These are phyloP conservation scores for Nyctereutes procyonoides DNA, from an alignment of 2,113 vertebrate species.

Conservation along the genomic window DNA sequence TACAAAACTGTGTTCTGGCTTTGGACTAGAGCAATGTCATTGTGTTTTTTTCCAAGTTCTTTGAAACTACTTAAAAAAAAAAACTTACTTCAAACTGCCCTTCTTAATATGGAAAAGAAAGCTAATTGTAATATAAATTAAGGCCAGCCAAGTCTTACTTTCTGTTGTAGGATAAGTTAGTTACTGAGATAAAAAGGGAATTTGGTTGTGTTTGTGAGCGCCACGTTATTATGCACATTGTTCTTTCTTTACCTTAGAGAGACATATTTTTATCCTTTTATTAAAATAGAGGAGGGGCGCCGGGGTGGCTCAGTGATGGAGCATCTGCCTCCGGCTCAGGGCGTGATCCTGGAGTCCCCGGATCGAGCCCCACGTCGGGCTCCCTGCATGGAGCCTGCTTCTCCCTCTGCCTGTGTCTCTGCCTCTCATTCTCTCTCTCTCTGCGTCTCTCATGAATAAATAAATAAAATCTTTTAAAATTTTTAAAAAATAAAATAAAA, in stretches of 20 bases:
- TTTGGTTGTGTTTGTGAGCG: neutral
- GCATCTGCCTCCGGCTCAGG: too few species aligned
- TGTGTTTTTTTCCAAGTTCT: constrained; percentile 47
- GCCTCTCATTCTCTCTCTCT: too few species aligned
- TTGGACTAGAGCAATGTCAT: constrained; percentile 44
- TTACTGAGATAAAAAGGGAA: constrained; percentile 11
- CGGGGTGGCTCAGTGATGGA: too few species aligned
- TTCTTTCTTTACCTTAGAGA: constrained; percentile 36
- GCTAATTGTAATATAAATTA: neutral
- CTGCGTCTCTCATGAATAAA: too few species aligned
- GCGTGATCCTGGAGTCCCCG: too few species aligned
- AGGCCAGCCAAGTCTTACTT: neutral
- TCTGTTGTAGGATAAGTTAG: neutral
- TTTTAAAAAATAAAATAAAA: too few species aligned
- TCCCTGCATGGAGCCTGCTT: too few species aligned
- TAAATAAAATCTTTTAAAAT: too few species aligned
- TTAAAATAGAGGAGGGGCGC: constrained; percentile 36
- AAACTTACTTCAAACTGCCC: constrained; percentile 43
- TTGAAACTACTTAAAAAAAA: constrained; percentile 51
- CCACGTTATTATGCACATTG: neutral
- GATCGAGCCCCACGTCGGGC: too few species aligned
- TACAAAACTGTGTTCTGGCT: constrained; percentile 54
- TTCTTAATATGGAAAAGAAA: constrained; percentile 37
- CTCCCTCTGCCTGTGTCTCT: too few species aligned
- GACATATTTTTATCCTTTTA: constrained; percentile 41